These are phyloP conservation scores for Ditylenchus dipsaci DNA, from an alignment of 1,140 invertebrate genomes.

Conservation along the genomic window DNA sequence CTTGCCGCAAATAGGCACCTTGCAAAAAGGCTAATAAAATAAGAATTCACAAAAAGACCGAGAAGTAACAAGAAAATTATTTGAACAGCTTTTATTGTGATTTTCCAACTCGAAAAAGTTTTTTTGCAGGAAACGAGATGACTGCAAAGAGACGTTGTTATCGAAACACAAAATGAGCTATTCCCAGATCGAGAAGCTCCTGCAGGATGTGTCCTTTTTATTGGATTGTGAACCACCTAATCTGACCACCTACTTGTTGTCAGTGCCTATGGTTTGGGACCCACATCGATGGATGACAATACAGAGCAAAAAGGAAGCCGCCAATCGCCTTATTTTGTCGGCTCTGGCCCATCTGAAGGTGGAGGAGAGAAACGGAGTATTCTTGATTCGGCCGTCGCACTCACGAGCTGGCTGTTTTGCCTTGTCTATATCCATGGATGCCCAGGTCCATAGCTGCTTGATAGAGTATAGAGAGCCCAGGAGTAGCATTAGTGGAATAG, in stretches of 20 bases:
- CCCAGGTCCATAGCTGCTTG: constrained; percentile 23
- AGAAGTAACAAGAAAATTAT: no score
- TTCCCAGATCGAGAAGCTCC: constrained; percentile 11
- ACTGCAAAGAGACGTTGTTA: constrained; percentile 3
- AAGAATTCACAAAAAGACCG: no score
- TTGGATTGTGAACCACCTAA: constrained; percentile 31
- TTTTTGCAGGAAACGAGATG: constrained; percentile 26
- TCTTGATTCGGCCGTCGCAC: constrained; percentile 40
- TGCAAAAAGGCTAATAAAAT: no score
- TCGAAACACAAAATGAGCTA: constrained; percentile 9
- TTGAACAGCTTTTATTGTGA: not conserved
- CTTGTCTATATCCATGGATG: constrained; percentile 34
- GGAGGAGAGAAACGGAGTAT: constrained; percentile 33
- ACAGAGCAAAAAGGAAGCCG: constrained; percentile 18
- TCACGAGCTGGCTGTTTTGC: constrained; percentile 43
- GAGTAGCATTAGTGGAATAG: not conserved
- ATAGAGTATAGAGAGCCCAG: constrained; percentile 44
- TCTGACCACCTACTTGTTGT: constrained; percentile 9
- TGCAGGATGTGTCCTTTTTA: constrained; percentile 16
- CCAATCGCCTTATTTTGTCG: constrained; percentile 4
- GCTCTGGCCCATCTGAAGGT: constrained; percentile 13
- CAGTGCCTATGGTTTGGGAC: constrained; percentile 22
- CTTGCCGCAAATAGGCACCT: no score
- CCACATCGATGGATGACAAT: constrained; percentile 24
- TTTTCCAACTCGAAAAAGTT: not conserved